Evolutionary conservation across 2,113 vertebrate species (phyloP).

Genomic region (Craseonycteris thonglongyai): DNA sequence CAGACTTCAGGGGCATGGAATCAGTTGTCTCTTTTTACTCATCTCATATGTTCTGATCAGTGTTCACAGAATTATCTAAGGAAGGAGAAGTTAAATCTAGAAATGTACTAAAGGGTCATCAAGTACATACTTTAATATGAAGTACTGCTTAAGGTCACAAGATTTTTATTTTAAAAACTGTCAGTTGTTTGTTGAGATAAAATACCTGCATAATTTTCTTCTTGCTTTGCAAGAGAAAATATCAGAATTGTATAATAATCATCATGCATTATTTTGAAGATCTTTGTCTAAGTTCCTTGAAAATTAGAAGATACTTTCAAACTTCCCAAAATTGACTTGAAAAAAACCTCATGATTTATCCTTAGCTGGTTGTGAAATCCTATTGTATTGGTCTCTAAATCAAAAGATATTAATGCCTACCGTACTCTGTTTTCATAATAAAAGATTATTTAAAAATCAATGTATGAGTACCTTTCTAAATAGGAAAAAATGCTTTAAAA

Average conservation of each 20-base stretch:
- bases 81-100: background rate
- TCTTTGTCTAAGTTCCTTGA: background rate
- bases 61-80: slow-evolving; percentile 3
- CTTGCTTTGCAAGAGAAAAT: background rate
- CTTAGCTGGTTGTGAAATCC: background rate
- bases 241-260: background rate
- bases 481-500: background rate
- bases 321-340: background rate
- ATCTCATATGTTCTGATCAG: background rate
- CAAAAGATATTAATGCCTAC: background rate
- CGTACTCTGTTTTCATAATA: background rate
- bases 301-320: slow-evolving; percentile 35
- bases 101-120: background rate
- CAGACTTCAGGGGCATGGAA: slow-evolving; percentile 11
- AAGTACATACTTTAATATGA: background rate
- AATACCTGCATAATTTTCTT: background rate
- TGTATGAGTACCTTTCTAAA: background rate
- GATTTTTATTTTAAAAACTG: background rate
- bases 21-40: slow-evolving; percentile 11
- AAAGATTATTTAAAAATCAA: background rate
- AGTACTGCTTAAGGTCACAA: background rate
- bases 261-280: background rate
- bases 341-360: background rate
- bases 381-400: background rate
- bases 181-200: background rate